Percentiles rank a stretch among this genome's conserved stretches.
Conservation (phyloP, 92 coral and sea anemone species). For the Parazoanthus atlanticus region DNA sequence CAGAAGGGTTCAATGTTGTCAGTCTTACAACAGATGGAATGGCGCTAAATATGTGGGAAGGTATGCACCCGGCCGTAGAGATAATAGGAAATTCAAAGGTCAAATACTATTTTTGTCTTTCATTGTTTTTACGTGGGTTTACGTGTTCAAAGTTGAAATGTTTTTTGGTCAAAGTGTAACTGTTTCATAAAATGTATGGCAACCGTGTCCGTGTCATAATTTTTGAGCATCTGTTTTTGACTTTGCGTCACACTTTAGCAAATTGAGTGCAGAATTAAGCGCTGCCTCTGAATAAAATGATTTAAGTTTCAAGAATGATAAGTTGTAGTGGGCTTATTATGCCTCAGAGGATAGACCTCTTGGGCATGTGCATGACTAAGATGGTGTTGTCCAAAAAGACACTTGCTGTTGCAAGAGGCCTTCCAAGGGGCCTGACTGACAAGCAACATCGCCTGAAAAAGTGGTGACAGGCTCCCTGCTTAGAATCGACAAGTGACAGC, state of each 20-base stretch:
- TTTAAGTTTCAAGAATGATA: not conserved
- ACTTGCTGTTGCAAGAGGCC: too few relatives aligned
- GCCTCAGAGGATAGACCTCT: not conserved
- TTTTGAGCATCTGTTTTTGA: too few relatives aligned
- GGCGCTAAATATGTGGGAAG: constrained; percentile 92
- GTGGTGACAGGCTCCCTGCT: too few relatives aligned
- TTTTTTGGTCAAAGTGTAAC: not conserved
- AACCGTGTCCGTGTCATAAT: too few relatives aligned
- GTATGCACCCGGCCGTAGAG: constrained; percentile 51
- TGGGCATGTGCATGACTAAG: not conserved
- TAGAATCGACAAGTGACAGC: too few relatives aligned
- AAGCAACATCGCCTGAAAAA: too few relatives aligned
- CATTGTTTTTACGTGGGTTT: not conserved
- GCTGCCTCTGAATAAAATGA: not conserved
- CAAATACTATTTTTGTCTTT: not conserved
- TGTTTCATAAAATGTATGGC: too few relatives aligned
- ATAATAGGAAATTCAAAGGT: not conserved
- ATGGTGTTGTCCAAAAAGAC: too few relatives aligned
- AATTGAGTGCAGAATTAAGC: too few relatives aligned
- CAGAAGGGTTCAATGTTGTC: constrained; percentile 91
- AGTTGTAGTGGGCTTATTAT: too few relatives aligned
- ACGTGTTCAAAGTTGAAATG: not conserved
- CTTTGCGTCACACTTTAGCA: too few relatives aligned
- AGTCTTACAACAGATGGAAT: constrained; percentile 86
- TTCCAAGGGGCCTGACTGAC: too few relatives aligned